Conservation (phyloP, 2,113 vertebrate species). For the Xiphorhynchus elegans region DNA sequence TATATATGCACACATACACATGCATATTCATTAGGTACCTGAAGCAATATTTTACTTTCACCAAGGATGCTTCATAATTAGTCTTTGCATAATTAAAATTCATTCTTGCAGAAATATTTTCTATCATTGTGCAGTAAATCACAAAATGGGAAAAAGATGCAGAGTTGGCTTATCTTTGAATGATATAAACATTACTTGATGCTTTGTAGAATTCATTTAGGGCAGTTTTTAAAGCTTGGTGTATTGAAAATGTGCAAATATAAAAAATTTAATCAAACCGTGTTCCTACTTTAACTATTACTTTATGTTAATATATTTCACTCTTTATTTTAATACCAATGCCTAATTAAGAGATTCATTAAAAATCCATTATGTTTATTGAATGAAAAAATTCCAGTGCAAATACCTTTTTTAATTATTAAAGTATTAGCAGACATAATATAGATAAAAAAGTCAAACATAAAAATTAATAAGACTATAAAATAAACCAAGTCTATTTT, state of each 20-base stretch:
- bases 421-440: background rate
- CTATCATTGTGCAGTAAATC: background rate
- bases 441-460: background rate
- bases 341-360: background rate
- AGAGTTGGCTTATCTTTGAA: background rate
- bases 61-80: background rate
- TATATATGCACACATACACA: background rate
- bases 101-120: background rate
- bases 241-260: background rate
- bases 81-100: background rate
- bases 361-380: background rate
- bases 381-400: background rate
- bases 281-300: background rate
- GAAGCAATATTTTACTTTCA: background rate
- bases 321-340: background rate
- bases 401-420: background rate
- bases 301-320: background rate
- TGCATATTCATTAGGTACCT: background rate
- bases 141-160: background rate
- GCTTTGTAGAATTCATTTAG: background rate
- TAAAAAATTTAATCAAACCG: background rate
- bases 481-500: background rate
- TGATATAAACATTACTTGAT: background rate
- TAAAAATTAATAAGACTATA: constrained; percentile 4
- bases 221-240: background rate